Percentiles rank a stretch among this genome's conserved stretches.
phyloP scores from a whole-genome alignment of 92 coral and sea anemone species.

The Phenganax marumi region DNA sequence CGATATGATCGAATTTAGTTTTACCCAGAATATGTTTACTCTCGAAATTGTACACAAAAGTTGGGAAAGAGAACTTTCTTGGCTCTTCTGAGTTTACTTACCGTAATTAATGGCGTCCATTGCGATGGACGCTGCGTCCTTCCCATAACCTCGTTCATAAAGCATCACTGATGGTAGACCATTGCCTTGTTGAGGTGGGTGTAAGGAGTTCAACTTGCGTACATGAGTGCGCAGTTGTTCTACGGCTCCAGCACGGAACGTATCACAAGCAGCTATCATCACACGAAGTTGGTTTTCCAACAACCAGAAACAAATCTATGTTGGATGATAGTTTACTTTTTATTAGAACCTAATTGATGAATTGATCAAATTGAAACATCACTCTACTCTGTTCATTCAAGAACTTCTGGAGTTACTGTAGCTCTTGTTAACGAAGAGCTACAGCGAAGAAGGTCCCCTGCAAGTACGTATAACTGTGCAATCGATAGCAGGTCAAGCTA shows the following conservation, averaged over 20 bases:
- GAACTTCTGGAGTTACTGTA: too few species aligned
- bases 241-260: slow-evolving; percentile 99
- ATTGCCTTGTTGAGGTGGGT: slow-evolving; percentile 78
- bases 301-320: slow-evolving; percentile 94
- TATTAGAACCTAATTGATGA: too few species aligned
- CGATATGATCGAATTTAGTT: too few species aligned
- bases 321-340: neutral
- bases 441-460: too few species aligned
- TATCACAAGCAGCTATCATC: slow-evolving; percentile 99
- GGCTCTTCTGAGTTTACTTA: slow-evolving; percentile 31
- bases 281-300: slow-evolving; percentile 95
- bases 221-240: slow-evolving; percentile 97
- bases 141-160: slow-evolving; percentile 97
- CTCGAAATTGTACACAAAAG: too few species aligned
- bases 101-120: slow-evolving; percentile 99
- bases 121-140: slow-evolving; percentile 96
- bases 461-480: too few species aligned
- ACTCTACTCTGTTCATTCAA: neutral
- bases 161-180: slow-evolving; percentile 92
- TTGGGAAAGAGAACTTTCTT: too few species aligned
- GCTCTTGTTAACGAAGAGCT: too few species aligned
- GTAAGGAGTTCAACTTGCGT: slow-evolving; percentile 93
- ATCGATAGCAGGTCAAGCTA: too few species aligned
- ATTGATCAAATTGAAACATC: neutral
- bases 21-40: too few species aligned